Conservation (phyloP, 2,888 invertebrate species). For the Globia sparganii region DNA sequence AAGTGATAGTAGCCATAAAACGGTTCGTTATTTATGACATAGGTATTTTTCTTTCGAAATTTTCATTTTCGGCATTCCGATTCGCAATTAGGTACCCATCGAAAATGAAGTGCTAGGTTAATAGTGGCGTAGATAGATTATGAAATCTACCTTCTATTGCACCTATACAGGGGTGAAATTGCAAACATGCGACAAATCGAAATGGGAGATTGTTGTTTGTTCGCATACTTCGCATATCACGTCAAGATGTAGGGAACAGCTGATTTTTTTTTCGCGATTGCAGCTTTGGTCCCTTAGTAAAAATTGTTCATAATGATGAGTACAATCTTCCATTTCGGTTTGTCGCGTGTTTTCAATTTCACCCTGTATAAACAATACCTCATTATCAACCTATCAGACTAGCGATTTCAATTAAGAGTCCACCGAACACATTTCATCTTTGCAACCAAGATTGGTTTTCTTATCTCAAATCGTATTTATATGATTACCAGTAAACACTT, state of each 20-base stretch:
- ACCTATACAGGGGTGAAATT: too few species aligned
- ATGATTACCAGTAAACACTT: slow-evolving; percentile 42
- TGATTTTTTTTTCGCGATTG: too few species aligned
- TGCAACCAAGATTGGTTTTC: slow-evolving; percentile 43
- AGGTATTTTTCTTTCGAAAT: background rate
- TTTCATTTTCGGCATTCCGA: background rate
- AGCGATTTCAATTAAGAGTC: slow-evolving; percentile 47
- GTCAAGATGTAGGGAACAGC: too few species aligned
- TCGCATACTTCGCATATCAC: too few species aligned
- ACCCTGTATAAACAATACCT: slow-evolving; percentile 13
- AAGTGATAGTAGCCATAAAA: too few species aligned
- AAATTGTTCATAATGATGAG: too few species aligned
- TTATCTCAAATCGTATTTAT: slow-evolving; percentile 44
- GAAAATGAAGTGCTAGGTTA: background rate
- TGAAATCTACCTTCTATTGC: background rate
- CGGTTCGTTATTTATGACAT: background rate
- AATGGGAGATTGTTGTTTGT: too few species aligned
- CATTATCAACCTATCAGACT: slow-evolving; percentile 6
- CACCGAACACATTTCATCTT: slow-evolving; percentile 31
- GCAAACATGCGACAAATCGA: too few species aligned
- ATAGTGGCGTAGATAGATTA: too few species aligned
- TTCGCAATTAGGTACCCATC: background rate
- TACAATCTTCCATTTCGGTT: too few species aligned
- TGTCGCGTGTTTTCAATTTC: too few species aligned
- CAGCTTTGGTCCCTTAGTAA: too few species aligned